Base-by-base conservation (phyloP, 2,888 invertebrate genomes). In the Anaspis maculata region DNA sequence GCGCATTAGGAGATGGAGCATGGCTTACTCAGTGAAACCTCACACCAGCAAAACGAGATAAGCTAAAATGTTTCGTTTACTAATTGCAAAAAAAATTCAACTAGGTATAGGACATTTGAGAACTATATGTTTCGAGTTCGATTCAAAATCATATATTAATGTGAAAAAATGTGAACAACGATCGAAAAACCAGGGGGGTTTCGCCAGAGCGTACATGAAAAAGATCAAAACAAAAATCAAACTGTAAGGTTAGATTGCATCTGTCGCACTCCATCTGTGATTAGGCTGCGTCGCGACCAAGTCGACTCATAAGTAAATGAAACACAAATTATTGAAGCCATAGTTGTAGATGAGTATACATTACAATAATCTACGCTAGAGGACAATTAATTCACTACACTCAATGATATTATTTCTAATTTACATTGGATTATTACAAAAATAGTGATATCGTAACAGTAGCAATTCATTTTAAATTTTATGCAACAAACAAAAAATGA, bases 371-470 rank as follows among this genome's bases (percentile, higher is more conserved):
- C 29, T 37, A 37, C 37, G 9, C 32, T 30, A 35, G 27, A 25
- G 15, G 30, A 35, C 31, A 28, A 31, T 24, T 9, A 10, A 24
- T 24, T 24, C 10, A 24, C 5, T 9, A 10, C 10, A n/a, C 11
- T 14, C 28, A 37, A 22, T 27, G 24, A 27, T 16, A 23, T 22
- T 26, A 35, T 15, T 13, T 13, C 27, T 31, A 32, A 36, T 35
- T 32, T 32, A 25, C 35, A 38, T 34, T 37, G 37, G 32, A 42
- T 44, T 44, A 40, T 48, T 48, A 54, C 48, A 56, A 56, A 56
- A 54, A 56, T 56, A 56, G 49, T 53, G 46, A 47, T 48, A 47
- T 39, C 24, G 34, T 37, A 36, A 40, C 42, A 41, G 42, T 31
- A 41, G 39, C 39, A 37, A 39, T 37, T n/a, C 38, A 38, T 37